Evolutionary conservation across 2,888 invertebrate genomes (phyloP).

Genomic region (Epirrita christyi): DNA sequence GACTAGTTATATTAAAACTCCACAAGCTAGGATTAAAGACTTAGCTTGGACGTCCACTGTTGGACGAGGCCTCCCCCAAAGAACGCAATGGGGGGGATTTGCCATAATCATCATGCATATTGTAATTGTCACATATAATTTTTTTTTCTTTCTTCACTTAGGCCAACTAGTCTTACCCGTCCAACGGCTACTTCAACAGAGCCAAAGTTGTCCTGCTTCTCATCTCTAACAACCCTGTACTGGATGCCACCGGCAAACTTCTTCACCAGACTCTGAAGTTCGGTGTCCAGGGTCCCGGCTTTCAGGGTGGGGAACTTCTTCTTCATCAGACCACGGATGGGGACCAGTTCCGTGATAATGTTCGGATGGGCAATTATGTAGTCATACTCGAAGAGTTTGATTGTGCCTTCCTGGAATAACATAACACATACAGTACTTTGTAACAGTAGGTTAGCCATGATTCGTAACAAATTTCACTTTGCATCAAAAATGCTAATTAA

Average conservation of each 20-base stretch:
- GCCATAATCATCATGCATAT: too few relatives aligned
- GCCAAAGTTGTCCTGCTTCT: constrained; percentile 89
- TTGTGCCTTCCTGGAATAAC: constrained; percentile 86
- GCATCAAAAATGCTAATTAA: too few relatives aligned
- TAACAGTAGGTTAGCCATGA: too few relatives aligned
- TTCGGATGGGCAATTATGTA: constrained; percentile 91
- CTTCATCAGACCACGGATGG: constrained; percentile 91
- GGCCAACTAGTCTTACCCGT: constrained; percentile 75
- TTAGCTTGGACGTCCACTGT: too few relatives aligned
- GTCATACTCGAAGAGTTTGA: constrained; percentile 88
- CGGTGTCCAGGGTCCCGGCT: constrained; percentile 87
- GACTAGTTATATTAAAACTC: too few relatives aligned
- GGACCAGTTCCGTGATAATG: constrained; percentile 90
- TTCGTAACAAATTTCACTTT: too few relatives aligned
- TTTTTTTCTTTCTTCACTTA: too few relatives aligned
- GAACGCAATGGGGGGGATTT: too few relatives aligned
- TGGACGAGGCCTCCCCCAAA: too few relatives aligned
- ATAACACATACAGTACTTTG: too few relatives aligned
- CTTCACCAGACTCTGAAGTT: constrained; percentile 86
- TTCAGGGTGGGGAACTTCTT: constrained; percentile 89
- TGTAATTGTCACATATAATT: too few relatives aligned
- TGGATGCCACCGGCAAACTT: constrained; percentile 89
- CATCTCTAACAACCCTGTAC: constrained; percentile 88
- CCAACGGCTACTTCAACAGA: constrained; percentile 88
- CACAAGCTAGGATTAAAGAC: too few relatives aligned